Evolutionary conservation across 2,113 vertebrate genomes (phyloP).

Genomic region (Aleadryas rufinucha): DNA sequence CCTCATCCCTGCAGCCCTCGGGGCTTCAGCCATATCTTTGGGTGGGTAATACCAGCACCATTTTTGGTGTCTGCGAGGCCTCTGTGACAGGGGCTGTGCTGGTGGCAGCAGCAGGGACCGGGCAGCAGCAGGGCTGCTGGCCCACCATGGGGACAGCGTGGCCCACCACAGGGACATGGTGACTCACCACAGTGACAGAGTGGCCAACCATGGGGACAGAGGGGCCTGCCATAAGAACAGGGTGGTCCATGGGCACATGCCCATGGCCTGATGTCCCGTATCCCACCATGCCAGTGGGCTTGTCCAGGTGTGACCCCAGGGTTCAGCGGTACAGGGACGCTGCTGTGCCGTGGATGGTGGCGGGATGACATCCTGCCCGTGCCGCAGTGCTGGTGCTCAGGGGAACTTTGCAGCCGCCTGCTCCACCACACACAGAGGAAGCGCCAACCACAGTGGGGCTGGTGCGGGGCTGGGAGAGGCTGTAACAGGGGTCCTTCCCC

Average conservation of each 20-base stretch:
- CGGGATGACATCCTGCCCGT: background rate
- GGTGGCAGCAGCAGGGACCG: background rate
- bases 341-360: rapidly evolving
- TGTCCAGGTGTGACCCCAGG: rapidly evolving
- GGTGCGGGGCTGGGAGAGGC: background rate
- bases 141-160: rapidly evolving
- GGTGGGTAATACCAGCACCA: background rate
- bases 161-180: background rate
- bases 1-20: rapidly evolving
- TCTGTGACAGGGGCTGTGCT: rapidly evolving
- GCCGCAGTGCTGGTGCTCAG: rapidly evolving
- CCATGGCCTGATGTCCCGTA: rapidly evolving
- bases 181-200: rapidly evolving
- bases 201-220: no score
- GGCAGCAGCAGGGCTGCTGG: background rate
- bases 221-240: background rate
- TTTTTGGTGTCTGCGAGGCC: rapidly evolving
- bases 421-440: background rate
- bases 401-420: background rate
- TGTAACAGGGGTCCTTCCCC: rapidly evolving
- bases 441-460: background rate
- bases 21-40: rapidly evolving
- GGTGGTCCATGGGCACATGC: rapidly evolving
- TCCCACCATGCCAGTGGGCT: rapidly evolving
- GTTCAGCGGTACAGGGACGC: background rate